Conservation (phyloP, 1,140 invertebrate genomes). For the Andricus grossulariae region DNA sequence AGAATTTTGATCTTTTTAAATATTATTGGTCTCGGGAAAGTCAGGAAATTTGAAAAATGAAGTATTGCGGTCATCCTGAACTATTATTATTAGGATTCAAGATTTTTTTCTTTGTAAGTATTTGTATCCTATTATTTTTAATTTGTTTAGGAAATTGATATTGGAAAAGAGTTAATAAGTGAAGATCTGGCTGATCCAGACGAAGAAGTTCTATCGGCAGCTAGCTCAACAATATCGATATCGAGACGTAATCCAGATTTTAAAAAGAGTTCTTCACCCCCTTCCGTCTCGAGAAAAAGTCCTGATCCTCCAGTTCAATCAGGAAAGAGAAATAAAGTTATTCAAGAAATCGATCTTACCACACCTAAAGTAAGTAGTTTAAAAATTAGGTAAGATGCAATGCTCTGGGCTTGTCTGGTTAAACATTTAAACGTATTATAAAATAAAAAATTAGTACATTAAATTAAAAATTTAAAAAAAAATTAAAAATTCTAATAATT, state of each 20-base stretch:
- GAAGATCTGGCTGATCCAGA: slow-evolving; percentile 50
- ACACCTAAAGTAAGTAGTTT: slow-evolving; percentile 40
- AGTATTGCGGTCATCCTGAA: too few species aligned
- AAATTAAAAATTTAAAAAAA: too few species aligned
- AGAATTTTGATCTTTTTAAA: too few species aligned
- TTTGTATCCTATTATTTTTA: not conserved
- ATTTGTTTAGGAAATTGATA: slow-evolving; percentile 55
- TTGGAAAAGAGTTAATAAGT: slow-evolving; percentile 56
- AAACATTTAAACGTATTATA: not conserved
- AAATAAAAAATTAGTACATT: too few species aligned
- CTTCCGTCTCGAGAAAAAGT: slow-evolving; percentile 8
- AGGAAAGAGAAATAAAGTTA: not conserved
- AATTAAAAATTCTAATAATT: not conserved
- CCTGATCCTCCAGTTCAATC: slow-evolving; percentile 28
- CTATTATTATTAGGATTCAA: not conserved
- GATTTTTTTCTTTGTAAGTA: slow-evolving; percentile 5
- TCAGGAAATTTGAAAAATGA: too few species aligned
- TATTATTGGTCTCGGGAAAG: too few species aligned
- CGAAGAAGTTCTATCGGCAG: slow-evolving; percentile 47
- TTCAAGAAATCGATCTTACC: slow-evolving; percentile 43
- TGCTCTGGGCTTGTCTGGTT: not conserved
- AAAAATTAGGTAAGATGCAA: not conserved
- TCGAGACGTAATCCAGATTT: slow-evolving; percentile 40
- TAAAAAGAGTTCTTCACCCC: slow-evolving; percentile 34
- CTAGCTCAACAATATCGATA: slow-evolving; percentile 50